Evolutionary conservation across 2,888 invertebrate species (phyloP).

Genomic region (Platycnemis pennipes): DNA sequence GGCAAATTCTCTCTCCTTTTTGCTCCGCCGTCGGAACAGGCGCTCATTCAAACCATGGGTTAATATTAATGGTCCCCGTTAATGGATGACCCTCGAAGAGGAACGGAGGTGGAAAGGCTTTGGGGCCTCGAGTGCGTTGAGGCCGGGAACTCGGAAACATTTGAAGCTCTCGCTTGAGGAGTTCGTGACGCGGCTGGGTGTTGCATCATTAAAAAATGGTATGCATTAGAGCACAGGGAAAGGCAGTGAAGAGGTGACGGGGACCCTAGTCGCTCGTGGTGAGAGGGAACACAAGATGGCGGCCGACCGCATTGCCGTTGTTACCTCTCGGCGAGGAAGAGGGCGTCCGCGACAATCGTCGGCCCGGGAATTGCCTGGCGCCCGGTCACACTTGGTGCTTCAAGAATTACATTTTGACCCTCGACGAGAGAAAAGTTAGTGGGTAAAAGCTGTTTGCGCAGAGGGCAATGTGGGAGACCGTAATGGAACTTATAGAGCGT

Average conservation of each 20-base stretch:
- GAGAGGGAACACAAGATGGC: neutral
- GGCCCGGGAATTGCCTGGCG: neutral
- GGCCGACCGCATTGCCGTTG: neutral
- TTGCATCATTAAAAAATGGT: neutral
- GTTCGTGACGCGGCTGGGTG: neutral
- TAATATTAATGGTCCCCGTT: slow-evolving; percentile 2
- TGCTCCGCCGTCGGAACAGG: neutral
- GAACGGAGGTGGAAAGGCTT: neutral
- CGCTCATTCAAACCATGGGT: neutral
- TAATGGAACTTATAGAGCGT: too few relatives aligned
- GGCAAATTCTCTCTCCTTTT: neutral
- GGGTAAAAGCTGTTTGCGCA: too few relatives aligned
- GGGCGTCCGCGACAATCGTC: too few relatives aligned
- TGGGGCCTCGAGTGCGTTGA: too few relatives aligned
- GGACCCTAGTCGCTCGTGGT: neutral
- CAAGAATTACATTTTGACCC: too few relatives aligned
- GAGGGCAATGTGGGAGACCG: too few relatives aligned
- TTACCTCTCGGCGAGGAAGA: neutral
- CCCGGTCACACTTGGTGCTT: neutral
- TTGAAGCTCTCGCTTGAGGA: neutral
- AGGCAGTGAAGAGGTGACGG: neutral
- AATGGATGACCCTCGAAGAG: slow-evolving; percentile 1
- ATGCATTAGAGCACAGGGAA: neutral
- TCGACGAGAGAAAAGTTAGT: too few relatives aligned
- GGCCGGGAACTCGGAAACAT: neutral